Base-by-base conservation (phyloP, 2,113 vertebrate species). In the Ctenodactylus gundi region DNA sequence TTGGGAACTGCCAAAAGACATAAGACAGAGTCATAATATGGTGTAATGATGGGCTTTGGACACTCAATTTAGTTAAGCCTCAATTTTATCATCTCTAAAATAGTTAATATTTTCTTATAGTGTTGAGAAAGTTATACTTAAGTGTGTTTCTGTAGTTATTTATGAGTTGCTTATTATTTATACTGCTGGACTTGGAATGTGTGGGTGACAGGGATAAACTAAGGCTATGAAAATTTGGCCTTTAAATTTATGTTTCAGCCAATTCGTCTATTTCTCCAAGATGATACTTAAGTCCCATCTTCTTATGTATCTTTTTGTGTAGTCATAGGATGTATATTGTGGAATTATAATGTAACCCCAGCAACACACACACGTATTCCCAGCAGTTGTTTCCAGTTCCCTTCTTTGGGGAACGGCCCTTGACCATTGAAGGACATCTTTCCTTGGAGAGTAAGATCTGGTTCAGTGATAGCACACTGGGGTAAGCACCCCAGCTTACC, bases 81-180 rank as follows among this genome's bases (percentile, higher is more conserved):
- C 58, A 81, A 60, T 85, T 93, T 94, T 95, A 81, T 92, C 23
- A 64, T 81, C n/a, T 88, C 21, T 87, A 87, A 85, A 84, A 55
- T 77, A 46, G 2, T 88, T 91, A 84, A 60, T 93, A 36, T 70
- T 84, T 83, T 44, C 39, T 88, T 20, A 78, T 44, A 67, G 51
- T 81, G 4, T 75, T 83, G 2, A 7, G 93, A 17, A 44, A 23
- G 55, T 4, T 75, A 49, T 81, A 49, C 84, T 44, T 82, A 89
- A 55, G 14, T 5, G 25, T 90, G 21, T 82, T 7, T 29, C 39
- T 60, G 34, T 77, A 46, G 27, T 21, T 70, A 58, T 57, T 27
- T 58, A 6, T 51, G 77, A 44, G 36, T n/a, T 55, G 27, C 41
- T 90, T 91, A 8, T 81, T 92, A 23, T 90, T 88, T 77, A 36